Evolutionary conservation across 2,113 vertebrate genomes (phyloP).

Genomic region (Lutjanus erythropterus): DNA sequence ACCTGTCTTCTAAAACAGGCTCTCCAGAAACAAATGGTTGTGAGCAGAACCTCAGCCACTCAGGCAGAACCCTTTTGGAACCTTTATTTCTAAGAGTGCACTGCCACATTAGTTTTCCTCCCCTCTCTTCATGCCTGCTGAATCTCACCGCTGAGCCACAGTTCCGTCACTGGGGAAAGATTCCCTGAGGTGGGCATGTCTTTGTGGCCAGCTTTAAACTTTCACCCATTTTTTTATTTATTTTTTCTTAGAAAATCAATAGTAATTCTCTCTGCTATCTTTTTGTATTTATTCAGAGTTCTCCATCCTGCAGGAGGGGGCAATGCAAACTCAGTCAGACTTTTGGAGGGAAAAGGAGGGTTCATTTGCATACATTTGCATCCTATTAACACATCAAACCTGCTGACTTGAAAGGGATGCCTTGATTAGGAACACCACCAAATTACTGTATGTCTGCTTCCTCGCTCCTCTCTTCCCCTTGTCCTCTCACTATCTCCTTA

Average conservation of each 20-base stretch:
- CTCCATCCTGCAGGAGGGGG: conserved; percentile 44
- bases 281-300: conserved; percentile 44
- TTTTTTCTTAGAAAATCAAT: conserved; percentile 15
- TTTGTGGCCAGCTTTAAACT: conserved; percentile 24
- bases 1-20: no score
- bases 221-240: not conserved
- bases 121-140: not conserved
- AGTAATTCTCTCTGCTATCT: not conserved
- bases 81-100: no score
- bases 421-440: conserved; percentile 78
- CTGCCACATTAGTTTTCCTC: not conserved
- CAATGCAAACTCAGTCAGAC: conserved; percentile 49
- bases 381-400: conserved; percentile 84
- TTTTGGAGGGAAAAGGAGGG: conserved; percentile 59
- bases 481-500: conserved; percentile 11
- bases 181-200: conserved; percentile 7
- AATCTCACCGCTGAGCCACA: not conserved
- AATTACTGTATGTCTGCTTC: conserved; percentile 62
- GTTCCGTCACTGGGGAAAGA: not conserved
- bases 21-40: no score
- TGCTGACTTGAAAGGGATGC: conserved; percentile 78
- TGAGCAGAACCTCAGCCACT: no score
- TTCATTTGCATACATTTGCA: conserved; percentile 83
- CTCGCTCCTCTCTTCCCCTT: conserved; percentile 18
- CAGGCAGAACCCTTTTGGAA: no score